These are phyloP conservation scores for Euzetes globulus DNA, from an alignment of 2,888 invertebrate species.

Conservation along the genomic window DNA sequence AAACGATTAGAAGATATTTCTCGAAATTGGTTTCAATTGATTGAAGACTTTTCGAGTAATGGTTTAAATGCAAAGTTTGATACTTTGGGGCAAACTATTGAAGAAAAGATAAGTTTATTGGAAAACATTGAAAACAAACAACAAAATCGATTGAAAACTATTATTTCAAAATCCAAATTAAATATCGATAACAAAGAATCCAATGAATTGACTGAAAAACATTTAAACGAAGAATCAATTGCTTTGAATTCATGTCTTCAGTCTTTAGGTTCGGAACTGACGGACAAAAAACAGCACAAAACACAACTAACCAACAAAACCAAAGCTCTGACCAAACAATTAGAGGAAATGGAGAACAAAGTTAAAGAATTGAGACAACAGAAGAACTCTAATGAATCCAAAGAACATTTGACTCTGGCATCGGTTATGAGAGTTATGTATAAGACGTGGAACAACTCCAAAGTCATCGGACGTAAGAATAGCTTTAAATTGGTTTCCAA, in stretches of 20 bases:
- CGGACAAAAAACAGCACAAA: not conserved
- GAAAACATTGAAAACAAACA: not conserved
- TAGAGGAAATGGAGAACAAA: slow-evolving; percentile 2
- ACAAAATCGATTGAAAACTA: not conserved
- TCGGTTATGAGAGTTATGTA: slow-evolving; percentile 10
- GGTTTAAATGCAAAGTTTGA: not conserved
- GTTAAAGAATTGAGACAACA: not conserved
- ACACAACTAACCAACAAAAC: not conserved
- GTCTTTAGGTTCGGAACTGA: not conserved
- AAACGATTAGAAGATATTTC: slow-evolving; percentile 2
- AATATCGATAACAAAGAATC: not conserved
- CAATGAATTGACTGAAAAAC: not conserved
- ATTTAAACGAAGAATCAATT: not conserved
- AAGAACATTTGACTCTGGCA: not conserved
- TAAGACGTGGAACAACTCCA: slow-evolving; percentile 6
- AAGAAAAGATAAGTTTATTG: not conserved
- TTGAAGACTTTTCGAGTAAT: not conserved
- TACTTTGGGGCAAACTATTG: not conserved
- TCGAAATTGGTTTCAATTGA: not conserved
- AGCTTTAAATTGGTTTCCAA: too few relatives aligned
- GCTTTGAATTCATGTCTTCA: not conserved
- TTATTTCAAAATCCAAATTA: not conserved
- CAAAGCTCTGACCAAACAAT: not conserved
- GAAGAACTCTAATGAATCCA: not conserved
- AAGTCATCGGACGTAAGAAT: slow-evolving; percentile 7